Conservation (phyloP, 2,797 vertebrate genomes). For the Stomatorhinus walkeri region DNA sequence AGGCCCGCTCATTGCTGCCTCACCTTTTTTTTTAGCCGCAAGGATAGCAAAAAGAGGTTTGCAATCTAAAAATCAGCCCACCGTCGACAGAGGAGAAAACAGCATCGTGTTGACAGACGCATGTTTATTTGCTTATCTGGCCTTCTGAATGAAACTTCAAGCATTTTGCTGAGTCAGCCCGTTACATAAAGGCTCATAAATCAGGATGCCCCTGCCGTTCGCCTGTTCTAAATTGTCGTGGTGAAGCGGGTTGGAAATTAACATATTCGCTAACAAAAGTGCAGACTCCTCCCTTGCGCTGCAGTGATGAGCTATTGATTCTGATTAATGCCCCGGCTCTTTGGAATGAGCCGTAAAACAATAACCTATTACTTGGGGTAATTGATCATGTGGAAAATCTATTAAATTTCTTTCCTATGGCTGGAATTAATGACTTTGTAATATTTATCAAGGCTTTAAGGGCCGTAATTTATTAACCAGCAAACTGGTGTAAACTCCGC, state of each 20-base stretch:
- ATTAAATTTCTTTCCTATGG: slow-evolving; percentile 44
- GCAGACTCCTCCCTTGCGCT: slow-evolving; percentile 34
- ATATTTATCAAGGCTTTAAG: slow-evolving; percentile 39
- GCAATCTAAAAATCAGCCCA: not conserved
- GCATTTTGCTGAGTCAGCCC: not conserved
- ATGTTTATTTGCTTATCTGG: not conserved
- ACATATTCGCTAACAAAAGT: slow-evolving; percentile 34
- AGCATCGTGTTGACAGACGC: not conserved
- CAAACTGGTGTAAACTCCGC: slow-evolving; percentile 28
- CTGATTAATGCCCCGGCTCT: slow-evolving; percentile 52
- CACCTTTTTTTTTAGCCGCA: not conserved
- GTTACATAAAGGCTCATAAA: slow-evolving; percentile 21
- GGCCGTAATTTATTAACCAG: slow-evolving; percentile 48
- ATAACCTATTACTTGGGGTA: slow-evolving; percentile 55
- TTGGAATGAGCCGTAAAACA: slow-evolving; percentile 55
- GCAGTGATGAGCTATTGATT: slow-evolving; percentile 50
- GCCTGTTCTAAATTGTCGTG: slow-evolving; percentile 22
- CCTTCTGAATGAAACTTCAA: not conserved
- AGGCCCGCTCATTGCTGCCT: not conserved
- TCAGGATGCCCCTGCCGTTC: slow-evolving; percentile 23
- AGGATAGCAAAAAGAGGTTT: not conserved
- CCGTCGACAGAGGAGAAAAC: not conserved
- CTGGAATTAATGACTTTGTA: slow-evolving; percentile 46
- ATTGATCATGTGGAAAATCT: slow-evolving; percentile 59
- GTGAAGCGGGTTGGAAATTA: slow-evolving; percentile 27